phyloP scores from a whole-genome alignment of 1,140 invertebrate genomes.

The Drosophila busckii region DNA sequence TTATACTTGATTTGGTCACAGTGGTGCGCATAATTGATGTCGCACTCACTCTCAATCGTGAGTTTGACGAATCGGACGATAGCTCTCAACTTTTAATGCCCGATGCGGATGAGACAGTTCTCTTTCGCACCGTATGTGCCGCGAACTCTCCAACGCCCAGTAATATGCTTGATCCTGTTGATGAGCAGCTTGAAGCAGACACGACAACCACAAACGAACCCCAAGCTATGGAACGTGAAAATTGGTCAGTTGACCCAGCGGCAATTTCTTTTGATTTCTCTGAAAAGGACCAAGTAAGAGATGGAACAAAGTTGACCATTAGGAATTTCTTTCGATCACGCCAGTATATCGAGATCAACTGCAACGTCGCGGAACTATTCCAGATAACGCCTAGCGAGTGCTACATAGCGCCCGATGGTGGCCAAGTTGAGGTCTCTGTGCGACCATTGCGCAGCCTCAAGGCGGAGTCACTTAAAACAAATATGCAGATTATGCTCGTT shows the following conservation, averaged over 20 bases:
- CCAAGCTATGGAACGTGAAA: conserved; percentile 25
- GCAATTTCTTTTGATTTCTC: conserved; percentile 30
- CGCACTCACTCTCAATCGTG: conserved; percentile 64
- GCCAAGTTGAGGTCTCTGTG: conserved; percentile 50
- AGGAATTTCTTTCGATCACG: conserved; percentile 52
- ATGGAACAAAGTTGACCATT: conserved; percentile 28
- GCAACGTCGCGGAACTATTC: conserved; percentile 46
- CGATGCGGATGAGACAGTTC: conserved; percentile 67
- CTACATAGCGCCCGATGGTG: conserved; percentile 61
- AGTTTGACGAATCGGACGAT: conserved; percentile 67
- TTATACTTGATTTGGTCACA: conserved; percentile 61
- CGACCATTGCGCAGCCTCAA: conserved; percentile 19
- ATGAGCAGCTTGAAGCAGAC: conserved; percentile 53
- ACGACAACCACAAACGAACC: conserved; percentile 33
- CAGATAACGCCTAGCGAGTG: conserved; percentile 52
- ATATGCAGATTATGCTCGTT: conserved; percentile 23
- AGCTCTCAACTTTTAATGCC: conserved; percentile 55
- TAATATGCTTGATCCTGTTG: conserved; percentile 52
- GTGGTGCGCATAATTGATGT: conserved; percentile 69
- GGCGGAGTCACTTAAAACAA: conserved; percentile 19
- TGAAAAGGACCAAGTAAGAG: background rate
- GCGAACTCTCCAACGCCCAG: conserved; percentile 64
- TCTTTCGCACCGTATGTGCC: conserved; percentile 67
- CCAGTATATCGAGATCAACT: conserved; percentile 63
- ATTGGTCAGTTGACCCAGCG: conserved; percentile 56